These are phyloP conservation scores for Pantala flavescens DNA, from an alignment of 1,140 invertebrate genomes.

Conservation along the genomic window DNA sequence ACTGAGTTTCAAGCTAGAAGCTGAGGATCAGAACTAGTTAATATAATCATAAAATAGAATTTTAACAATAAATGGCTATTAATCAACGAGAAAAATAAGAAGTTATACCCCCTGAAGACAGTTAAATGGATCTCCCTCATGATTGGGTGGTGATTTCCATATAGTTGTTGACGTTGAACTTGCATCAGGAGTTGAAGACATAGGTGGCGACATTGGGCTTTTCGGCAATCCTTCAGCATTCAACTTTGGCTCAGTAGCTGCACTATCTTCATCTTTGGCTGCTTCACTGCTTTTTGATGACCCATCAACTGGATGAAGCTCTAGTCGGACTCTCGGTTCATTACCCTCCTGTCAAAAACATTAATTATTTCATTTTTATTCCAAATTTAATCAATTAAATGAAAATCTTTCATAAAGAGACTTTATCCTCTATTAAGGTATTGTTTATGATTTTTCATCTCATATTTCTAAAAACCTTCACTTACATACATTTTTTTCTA, in stretches of 20 bases:
- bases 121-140: not conserved
- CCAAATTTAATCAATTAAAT: not conserved
- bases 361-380: conserved; percentile 12
- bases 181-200: not conserved
- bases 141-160: too few relatives aligned
- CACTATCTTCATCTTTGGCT: conserved; percentile 13
- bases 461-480: too few relatives aligned
- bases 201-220: conserved; percentile 2
- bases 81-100: not conserved
- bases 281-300: conserved; percentile 17
- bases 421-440: not conserved
- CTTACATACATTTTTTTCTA: too few relatives aligned
- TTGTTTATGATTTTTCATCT: not conserved
- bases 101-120: conserved; percentile 6
- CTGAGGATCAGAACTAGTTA: too few relatives aligned
- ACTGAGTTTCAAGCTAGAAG: too few relatives aligned
- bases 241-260: not conserved
- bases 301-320: conserved; percentile 47
- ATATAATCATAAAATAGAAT: too few relatives aligned
- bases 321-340: conserved; percentile 50
- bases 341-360: conserved; percentile 42
- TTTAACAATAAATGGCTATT: too few relatives aligned
- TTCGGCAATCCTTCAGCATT: not conserved
- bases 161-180: not conserved
- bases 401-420: not conserved